Percentiles rank a stretch among this genome's conserved stretches.
phyloP scores from a whole-genome alignment of 2,113 vertebrate genomes.

The Caracal caracal region DNA sequence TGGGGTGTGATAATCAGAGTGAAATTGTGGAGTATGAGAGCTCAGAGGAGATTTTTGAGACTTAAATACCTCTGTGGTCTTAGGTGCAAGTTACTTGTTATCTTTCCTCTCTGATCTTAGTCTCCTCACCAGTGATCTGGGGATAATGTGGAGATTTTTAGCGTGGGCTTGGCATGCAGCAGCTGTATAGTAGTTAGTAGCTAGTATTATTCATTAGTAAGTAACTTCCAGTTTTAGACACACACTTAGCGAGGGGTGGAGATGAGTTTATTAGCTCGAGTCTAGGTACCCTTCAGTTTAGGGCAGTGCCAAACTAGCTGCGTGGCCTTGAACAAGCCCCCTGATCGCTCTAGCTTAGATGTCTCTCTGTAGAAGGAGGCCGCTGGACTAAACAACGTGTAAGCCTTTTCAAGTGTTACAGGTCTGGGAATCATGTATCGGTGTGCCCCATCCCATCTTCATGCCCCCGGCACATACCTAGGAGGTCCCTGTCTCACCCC shows the following conservation, averaged over 20 bases:
- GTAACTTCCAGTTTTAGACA: neutral
- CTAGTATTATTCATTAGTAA: neutral
- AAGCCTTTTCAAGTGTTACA: neutral
- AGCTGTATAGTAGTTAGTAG: neutral
- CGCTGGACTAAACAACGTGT: neutral
- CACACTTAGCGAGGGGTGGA: neutral
- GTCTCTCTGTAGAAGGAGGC: neutral
- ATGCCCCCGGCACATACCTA: neutral
- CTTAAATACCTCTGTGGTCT: neutral
- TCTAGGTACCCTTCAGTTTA: neutral
- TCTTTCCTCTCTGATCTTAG: neutral
- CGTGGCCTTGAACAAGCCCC: neutral
- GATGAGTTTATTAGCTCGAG: neutral
- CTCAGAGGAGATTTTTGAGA: neutral
- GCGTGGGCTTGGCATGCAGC: neutral
- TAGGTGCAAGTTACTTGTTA: neutral
- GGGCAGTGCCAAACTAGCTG: neutral
- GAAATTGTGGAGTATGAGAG: neutral
- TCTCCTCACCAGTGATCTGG: neutral
- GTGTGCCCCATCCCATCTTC: neutral
- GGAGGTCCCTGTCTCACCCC: neutral
- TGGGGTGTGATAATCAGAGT: neutral
- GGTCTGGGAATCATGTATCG: neutral
- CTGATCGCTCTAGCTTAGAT: neutral
- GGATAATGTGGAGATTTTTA: neutral